Evolutionary conservation across 2,797 vertebrate genomes (phyloP), one percentile per base, ranked within the genome.

Genomic region (Balearica regulorum): DNA sequence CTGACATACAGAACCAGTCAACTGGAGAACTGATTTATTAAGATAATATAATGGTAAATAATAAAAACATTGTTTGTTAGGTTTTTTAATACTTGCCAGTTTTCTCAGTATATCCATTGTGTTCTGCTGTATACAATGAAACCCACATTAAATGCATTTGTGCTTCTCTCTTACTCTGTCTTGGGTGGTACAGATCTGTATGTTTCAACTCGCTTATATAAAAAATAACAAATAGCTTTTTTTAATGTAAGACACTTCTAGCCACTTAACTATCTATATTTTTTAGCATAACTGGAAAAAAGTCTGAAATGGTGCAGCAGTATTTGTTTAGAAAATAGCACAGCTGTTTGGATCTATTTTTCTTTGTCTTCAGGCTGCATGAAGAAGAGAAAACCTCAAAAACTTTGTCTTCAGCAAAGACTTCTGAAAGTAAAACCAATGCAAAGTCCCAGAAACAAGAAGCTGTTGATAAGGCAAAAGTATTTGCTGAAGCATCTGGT

Each of bases 341-440:
- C 13, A 75, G 53, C 51, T 89, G 49, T n/a, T 78, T 88, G 43
- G 9, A 48, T 76, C 90, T 91, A 2, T 61, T 71, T 90, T 93
- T 76, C 14, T 68, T 89, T 51, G 31, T 84, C n/a, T 89, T 41
- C 94, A 99, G 99, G 97, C 98, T 99, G 68, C 99, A 99, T 16
- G 99, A 99, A 97, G 99, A 99, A 97, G 99, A 99, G 97, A 99
- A 98, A 97, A 98, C 99, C 33, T 92, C 99, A 96, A 98, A 98
- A 97, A 97, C 97, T 12, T 97, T 99, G 81, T 96, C 97, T 71
- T 95, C 94, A 55, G 76, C 73, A 31, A 97, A 92, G 85, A 54
- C 76, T 94, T 84, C 97, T 49, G 97, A 96, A 89, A 87, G 81
- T 82, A 39, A 85, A 31, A 90, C 87, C 53, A 96, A 31, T 62